Evolutionary conservation across 2,888 invertebrate genomes (phyloP).

Genomic region (Morpho helenor): DNA sequence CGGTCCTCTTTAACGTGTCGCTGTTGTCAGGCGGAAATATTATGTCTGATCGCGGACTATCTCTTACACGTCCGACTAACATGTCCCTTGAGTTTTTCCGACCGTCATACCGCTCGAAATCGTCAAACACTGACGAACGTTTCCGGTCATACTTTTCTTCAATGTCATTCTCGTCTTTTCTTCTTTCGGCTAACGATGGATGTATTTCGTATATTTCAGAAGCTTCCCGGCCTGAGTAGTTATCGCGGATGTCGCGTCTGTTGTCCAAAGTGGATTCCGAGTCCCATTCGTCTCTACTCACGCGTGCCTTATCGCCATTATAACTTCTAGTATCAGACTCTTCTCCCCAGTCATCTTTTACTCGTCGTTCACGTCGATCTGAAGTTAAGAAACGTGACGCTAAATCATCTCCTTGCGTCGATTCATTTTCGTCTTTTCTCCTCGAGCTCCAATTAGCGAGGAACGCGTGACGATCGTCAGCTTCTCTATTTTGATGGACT

Average conservation of each 20-base stretch:
- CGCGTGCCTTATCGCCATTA: constrained; percentile 53
- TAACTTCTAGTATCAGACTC: constrained; percentile 59
- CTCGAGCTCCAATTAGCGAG: constrained; percentile 73
- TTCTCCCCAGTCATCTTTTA: constrained; percentile 66
- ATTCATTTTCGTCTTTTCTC: constrained; percentile 61
- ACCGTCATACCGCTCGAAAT: constrained; percentile 69
- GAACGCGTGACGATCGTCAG: constrained; percentile 74
- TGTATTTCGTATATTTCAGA: constrained; percentile 73
- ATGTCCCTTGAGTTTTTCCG: constrained; percentile 74
- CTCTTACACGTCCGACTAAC: constrained; percentile 66
- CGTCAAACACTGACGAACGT: constrained; percentile 59
- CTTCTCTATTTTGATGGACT: constrained; percentile 83
- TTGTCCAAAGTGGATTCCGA: constrained; percentile 66
- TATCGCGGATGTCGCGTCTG: constrained; percentile 54
- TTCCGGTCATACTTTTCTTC: constrained; percentile 59
- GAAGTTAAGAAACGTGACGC: constrained; percentile 66
- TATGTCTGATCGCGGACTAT: constrained; percentile 66
- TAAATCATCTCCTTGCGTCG: constrained; percentile 55
- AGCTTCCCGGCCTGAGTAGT: constrained; percentile 63
- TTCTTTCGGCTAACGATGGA: constrained; percentile 52
- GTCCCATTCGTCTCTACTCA: constrained; percentile 69
- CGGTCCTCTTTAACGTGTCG: constrained; percentile 55
- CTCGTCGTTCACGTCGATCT: constrained; percentile 55
- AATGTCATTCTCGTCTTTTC: constrained; percentile 59
- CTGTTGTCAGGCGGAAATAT: constrained; percentile 52